Base-by-base conservation (phyloP, 1,140 invertebrate species). In the Apocrypta bakeri region DNA sequence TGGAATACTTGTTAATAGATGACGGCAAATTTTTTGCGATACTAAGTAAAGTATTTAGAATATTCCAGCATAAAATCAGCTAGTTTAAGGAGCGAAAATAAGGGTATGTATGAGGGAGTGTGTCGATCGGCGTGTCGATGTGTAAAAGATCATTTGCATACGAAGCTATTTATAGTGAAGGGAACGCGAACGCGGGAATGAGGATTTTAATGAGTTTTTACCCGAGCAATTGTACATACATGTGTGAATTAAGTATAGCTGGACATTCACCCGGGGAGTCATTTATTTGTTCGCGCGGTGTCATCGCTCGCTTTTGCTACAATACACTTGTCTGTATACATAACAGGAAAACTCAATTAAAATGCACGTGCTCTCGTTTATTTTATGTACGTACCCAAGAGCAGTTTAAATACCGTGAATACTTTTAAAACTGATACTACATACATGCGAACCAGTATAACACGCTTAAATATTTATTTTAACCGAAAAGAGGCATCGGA, bases 151-250 rank as follows among this genome's bases (percentile, higher is more conserved):
- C 48, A 56, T 56, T 56, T 56, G 48, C 48, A 56, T 56, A 56
- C 21, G 48, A n/a, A 21, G 21, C 4, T 21, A 21, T 56, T 7
- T 56, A 56, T 56, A 56, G 48, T 17, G 21, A 21, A 56, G 21
- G 48, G 17, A n/a, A 56, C 48, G 7, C n/a, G 48, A 17, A 4
- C 48, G 48, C 48, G 48, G 48, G 48, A 79, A 73, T 81, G 71
- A n/a, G n/a, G 69, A 81, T 81, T 81, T 74, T 81, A 81, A 81
- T 33, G 79, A 81, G 69, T 40, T 79, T 72, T 71, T n/a, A 1
- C 68, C 31, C 68, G 68, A 40, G 21, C 77, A 69, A 37, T 71
- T 69, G 56, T 79, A 63, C 29, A 33, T 79, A 63, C 29, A 2
- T 37, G 48, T 21, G n/a, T 56, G 6, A 76, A 79, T 79, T 37